Evolutionary conservation across 2,113 vertebrate genomes (phyloP), one percentile per base, ranked within the genome.

Genomic region (Cochlearius cochlearius): DNA sequence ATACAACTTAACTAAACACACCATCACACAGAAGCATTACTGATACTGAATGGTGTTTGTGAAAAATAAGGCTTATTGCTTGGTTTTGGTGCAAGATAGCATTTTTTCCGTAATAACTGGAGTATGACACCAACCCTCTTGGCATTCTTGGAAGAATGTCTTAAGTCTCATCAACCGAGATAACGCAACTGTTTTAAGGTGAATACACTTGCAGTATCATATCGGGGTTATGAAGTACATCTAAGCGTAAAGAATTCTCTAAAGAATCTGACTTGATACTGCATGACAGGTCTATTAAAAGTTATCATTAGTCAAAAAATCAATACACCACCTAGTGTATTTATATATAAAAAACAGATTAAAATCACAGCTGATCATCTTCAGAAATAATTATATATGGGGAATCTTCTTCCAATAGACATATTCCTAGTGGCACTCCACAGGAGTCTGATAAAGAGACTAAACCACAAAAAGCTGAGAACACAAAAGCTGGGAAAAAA

Each of bases 241-340:
- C 36, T 91, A 94, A 97, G 93, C 45, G 68, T 66, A 22, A 90
- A 67, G 75, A 90, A 90, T 86, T 77, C 75, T 79, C 62, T 76
- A n/a, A 83, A 94, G 94, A 90, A 91, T 77, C 63, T 77, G 83
- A 94, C 45, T 91, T 96, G 79, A 92, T 88, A 94, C 47, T 84
- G 72, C 82, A 71, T 80, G 94, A 90, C 91, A 95, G 94, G 79
- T 83, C 93, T 79, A 93, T 92, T 94, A 94, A 91, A 96, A 96
- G 88, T 86, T 92, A 66, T 69, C 72, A 73, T 93, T 88, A 97
- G 86, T 86, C 47, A 59, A 91, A 91, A 97, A 95, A 97, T 92
- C 94, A 96, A 94, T 95, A 94, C 32, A 52, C 25, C 38, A 73
- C 50, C 26, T 58, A 80, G 36, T 69, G 50, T 88, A 95, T 68